Evolutionary conservation across 2,888 invertebrate genomes (phyloP).

Genomic region (Aleiodes testaceus): DNA sequence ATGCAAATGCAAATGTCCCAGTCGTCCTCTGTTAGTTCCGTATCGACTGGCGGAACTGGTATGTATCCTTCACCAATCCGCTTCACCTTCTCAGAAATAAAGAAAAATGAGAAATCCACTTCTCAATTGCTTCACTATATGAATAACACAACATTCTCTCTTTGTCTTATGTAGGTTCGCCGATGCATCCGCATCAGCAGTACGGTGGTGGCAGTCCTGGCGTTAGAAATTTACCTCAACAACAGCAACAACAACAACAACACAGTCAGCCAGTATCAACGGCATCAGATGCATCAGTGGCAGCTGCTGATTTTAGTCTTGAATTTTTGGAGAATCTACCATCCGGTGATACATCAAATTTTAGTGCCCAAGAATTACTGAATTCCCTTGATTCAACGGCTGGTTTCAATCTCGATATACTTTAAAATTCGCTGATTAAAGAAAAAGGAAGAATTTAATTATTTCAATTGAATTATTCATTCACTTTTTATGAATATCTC

Average conservation of each 20-base stretch:
- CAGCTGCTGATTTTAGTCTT: conserved; percentile 81
- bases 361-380: conserved; percentile 87
- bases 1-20: conserved; percentile 74
- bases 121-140: not conserved
- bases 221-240: conserved; percentile 68
- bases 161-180: conserved; percentile 62
- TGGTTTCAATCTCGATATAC: conserved; percentile 72
- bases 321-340: conserved; percentile 90
- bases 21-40: conserved; percentile 69
- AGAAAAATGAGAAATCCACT: not conserved
- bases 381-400: conserved; percentile 87
- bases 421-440: conserved; percentile 58
- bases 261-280: conserved; percentile 60
- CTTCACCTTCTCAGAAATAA: not conserved
- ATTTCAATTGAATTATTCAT: conserved; percentile 2
- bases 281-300: conserved; percentile 63
- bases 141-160: conserved; percentile 4
- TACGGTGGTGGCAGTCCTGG: conserved; percentile 69
- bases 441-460: not conserved
- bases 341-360: conserved; percentile 82
- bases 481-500: not conserved
- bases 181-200: conserved; percentile 72
- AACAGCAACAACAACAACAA: conserved; percentile 58
- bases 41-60: conserved; percentile 71
- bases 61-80: conserved; percentile 43